Conservation (phyloP, 2,113 vertebrate genomes). For the Xenus cinereus region DNA sequence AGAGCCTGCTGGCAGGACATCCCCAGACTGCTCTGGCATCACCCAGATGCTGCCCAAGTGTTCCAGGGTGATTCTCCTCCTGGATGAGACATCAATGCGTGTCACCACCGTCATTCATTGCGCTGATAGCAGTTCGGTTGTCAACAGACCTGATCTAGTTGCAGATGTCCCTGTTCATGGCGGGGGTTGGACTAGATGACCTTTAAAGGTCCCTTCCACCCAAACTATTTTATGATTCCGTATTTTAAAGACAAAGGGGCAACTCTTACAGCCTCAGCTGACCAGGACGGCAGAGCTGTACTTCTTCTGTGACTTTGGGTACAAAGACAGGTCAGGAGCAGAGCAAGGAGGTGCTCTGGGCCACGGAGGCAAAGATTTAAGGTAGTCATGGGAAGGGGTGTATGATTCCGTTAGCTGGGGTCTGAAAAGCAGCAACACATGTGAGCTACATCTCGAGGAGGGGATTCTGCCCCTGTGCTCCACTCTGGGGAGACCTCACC, state of each 20-base stretch:
- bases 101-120: neutral
- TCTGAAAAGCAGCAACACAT: no score
- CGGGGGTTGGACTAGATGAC: neutral
- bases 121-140: neutral
- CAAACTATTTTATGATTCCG: neutral
- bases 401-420: no score
- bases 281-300: neutral
- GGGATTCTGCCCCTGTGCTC: no score
- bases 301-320: neutral
- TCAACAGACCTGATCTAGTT: neutral
- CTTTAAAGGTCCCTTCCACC: neutral
- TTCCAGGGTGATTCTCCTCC: neutral
- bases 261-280: neutral
- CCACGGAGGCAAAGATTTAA: neutral
- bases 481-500: no score
- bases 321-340: rapidly evolving
- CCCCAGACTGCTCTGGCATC: neutral
- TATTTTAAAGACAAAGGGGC: neutral
- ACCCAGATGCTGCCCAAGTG: rapidly evolving
- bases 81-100: rapidly evolving
- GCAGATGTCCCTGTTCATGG: neutral
- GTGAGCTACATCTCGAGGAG: no score
- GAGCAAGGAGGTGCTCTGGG: neutral
- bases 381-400: no score
- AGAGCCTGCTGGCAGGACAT: neutral